Evolutionary conservation across 2,888 invertebrate genomes (phyloP).

Genomic region (Apantesis nais): DNA sequence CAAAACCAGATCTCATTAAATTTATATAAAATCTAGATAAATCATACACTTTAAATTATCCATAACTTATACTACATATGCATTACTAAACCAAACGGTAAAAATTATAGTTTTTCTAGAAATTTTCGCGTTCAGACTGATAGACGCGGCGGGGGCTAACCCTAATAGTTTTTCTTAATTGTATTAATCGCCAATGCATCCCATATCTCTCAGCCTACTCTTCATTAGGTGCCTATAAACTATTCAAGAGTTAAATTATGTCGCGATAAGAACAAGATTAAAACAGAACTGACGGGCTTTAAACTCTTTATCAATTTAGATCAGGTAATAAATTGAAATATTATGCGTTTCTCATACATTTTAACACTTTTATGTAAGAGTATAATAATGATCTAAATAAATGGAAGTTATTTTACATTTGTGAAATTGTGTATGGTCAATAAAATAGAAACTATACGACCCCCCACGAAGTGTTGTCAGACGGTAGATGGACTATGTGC

Average conservation of each 20-base stretch:
- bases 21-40: too few relatives aligned
- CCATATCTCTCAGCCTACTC: conserved; percentile 3
- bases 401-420: conserved; percentile 57
- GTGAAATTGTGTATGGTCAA: conserved; percentile 51
- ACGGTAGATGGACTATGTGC: conserved; percentile 24
- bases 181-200: not conserved
- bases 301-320: conserved; percentile 42
- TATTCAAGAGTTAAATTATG: conserved; percentile 35
- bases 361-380: conserved; percentile 45
- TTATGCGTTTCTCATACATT: conserved; percentile 37
- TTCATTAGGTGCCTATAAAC: conserved; percentile 18
- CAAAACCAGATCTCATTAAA: too few relatives aligned
- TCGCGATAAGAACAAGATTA: conserved; percentile 24
- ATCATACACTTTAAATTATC: not conserved
- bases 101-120: not conserved
- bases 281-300: conserved; percentile 34
- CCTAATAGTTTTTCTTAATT: not conserved
- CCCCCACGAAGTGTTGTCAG: conserved; percentile 57
- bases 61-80: not conserved
- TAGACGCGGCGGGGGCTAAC: not conserved
- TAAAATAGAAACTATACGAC: conserved; percentile 64
- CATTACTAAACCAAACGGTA: not conserved
- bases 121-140: not conserved
- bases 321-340: conserved; percentile 36
- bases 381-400: conserved; percentile 58